Evolutionary conservation across 2,113 vertebrate genomes (phyloP), one percentile per base, ranked within the genome.

Genomic region (Eurypyga helias): DNA sequence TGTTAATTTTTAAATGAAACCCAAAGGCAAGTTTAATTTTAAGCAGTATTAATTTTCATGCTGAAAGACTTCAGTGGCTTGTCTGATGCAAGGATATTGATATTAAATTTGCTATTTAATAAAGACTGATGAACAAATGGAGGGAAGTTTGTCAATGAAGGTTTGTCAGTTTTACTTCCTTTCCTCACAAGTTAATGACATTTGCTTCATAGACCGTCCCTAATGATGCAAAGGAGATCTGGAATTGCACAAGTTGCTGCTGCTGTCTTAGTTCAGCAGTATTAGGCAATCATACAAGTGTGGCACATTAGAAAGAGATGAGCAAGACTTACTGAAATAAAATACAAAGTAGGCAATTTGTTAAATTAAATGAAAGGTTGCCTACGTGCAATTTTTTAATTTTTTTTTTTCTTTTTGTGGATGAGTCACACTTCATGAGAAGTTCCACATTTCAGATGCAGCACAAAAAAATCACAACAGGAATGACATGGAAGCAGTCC

Each of bases 41-140:
- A 83, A 91, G 66, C 43, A 77, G 23, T 34, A 93, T 91, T 91
- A 69, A 84, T 98, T 97, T 96, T 91, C 71, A 48, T 6, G 4
- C 43, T 24, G 67, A 75, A 79, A 87, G 82, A 83, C 43, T 93
- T 94, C 72, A 70, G 78, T 70, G 77, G 9, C 18, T 84, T 88
- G 34, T 70, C 82, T 97, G 81, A 78, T 67, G 80, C 72, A 48
- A 81, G 54, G 71, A 76, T 62, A 34, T 78, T 81, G 73, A 91
- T 93, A 95, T 89, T 96, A 93, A 97, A 89, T 87, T 69, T 95
- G 69, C 17, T 98, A 9, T 97, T 98, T 98, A 97, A 97, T 98
- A 96, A 97, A 96, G 96, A 95, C 79, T 91, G 86, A 96, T 93
- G 92, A 95, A 93, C 87, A 67, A 90, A 84, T 31, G 60, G 58